Evolutionary conservation across 1,140 invertebrate species (phyloP), one percentile per base, ranked within the genome.

Genomic region (Aphelinus atriplicis): DNA sequence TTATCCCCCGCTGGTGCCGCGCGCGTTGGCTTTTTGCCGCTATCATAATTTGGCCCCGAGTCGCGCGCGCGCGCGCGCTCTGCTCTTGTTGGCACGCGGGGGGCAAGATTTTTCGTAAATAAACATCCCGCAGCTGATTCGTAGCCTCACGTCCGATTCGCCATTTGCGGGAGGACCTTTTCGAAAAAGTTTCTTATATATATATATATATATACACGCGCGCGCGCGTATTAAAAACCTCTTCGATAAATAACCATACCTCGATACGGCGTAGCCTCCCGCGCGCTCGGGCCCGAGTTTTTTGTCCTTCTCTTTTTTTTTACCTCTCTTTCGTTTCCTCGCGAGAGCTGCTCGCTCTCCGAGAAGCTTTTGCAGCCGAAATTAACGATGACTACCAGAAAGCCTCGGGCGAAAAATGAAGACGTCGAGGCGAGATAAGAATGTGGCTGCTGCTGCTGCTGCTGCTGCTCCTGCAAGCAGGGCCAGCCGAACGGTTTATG

Each of bases 371-470:
- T 70, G 61, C 50, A 45, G 57, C 68, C 68, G 48, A 61, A 70
- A 70, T 70, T 70, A 68, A 68, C 55, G 66, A 58, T 50, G 68
- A 61, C 68, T 70, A 70, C 68, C 68, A 61, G 57, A 70, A 70
- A 70, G 68, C 46, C 68, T 45, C 68, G 57, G 26, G 68, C 47
- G 68, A 70, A 61, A 61, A 70, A 70, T 70, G 61, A 70, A 70
- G 68, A 70, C 57, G 55, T 68, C 56, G 66, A 51, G n/a, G 68
- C 57, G 47, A 42, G 68, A 61, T 70, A 61, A 61, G 51, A 61
- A 60, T 61, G 66, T 10, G 66, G 66, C 45, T 6, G 56, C 26
- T 26, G 26, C 26, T 26, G 26, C 26, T 26, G 26, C 26, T 26
- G 26, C 26, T 26, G 26, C 26, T 26, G 26, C 26, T 26, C 26